These are phyloP conservation scores for Argynnis bischoffii DNA, from an alignment of 2,888 invertebrate species.

Conservation along the genomic window DNA sequence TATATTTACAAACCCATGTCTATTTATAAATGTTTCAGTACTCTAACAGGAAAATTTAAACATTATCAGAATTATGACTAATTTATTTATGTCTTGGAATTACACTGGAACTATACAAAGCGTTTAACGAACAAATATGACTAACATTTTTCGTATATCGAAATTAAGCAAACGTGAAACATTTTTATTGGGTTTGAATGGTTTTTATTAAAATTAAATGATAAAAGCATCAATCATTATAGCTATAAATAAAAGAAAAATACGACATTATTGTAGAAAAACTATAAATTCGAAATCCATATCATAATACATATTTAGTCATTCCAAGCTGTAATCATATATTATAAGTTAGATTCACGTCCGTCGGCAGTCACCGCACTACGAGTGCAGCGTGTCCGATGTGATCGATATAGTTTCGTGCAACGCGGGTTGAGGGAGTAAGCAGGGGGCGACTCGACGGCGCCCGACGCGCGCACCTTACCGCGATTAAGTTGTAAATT, in stretches of 20 bases:
- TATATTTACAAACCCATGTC: too few species aligned
- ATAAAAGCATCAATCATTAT: too few species aligned
- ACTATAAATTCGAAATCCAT: too few species aligned
- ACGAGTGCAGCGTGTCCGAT: slow-evolving; percentile 55
- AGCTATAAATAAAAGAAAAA: too few species aligned
- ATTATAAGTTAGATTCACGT: background rate
- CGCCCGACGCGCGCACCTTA: slow-evolving; percentile 58
- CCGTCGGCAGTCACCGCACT: slow-evolving; percentile 11
- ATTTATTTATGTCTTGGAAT: slow-evolving; percentile 1
- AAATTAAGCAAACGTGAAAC: too few species aligned
- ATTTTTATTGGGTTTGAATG: too few species aligned
- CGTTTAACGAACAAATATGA: background rate
- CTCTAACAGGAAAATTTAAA: slow-evolving; percentile 12
- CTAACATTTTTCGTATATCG: background rate
- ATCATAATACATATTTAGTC: too few species aligned
- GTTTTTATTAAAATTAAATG: too few species aligned
- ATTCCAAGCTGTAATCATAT: background rate
- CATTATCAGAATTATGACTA: slow-evolving; percentile 1
- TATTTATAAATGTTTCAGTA: background rate
- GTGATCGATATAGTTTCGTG: slow-evolving; percentile 66
- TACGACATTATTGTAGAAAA: too few species aligned
- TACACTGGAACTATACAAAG: background rate
- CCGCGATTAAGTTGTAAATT: slow-evolving; percentile 52
- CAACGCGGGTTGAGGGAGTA: slow-evolving; percentile 52
- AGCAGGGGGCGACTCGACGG: slow-evolving; percentile 53